Evolutionary conservation across 2,113 vertebrate genomes (phyloP), one percentile per base, ranked within the genome.

Genomic region (Myxocyprinus asiaticus): DNA sequence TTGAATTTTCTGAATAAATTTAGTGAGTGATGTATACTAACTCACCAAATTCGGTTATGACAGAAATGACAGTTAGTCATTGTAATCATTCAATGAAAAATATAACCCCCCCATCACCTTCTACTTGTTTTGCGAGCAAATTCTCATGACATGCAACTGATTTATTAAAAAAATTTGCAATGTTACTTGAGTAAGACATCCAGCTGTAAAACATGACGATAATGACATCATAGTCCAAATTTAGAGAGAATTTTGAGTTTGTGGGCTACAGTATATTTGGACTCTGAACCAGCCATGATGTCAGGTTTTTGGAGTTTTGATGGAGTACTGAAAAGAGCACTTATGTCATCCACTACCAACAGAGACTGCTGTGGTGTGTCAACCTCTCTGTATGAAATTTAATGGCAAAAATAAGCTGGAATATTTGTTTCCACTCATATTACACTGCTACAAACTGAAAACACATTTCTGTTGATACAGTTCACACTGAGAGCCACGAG

Each of bases 161-260:
- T 66, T 76, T 59, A 22, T 64, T 85, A 17, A 69, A 53, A 12
- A 4, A 11, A 51, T 14, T 65, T 10, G 42, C 76, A 78, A 61
- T 76, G 11, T 7, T 15, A 59, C 47, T 80, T 22, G 59, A 83
- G 62, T 70, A 83, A 77, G 62, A 66, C 56, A n/a, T 15, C 43
- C 11, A 64, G 33, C 47, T 80, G 73, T 74, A 78, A 77, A 82
- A 81, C 66, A 73, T 51, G 58, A 61, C 62, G 67, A 71, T 74
- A 84, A 90, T 88, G 90, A 91, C 91, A 91, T 90, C 91, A 89
- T 86, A 78, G 66, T 81, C 90, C 92, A 92, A 91, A 91, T 91
- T 91, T 92, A 92, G 91, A 82, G 80, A 78, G 87, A 86, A 87
- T 88, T 88, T 81, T 12, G 81, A 83, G 86, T 83, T 83, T 76